Base-by-base conservation (phyloP, 2,797 vertebrate species). In the Eleutherodactylus coqui region DNA sequence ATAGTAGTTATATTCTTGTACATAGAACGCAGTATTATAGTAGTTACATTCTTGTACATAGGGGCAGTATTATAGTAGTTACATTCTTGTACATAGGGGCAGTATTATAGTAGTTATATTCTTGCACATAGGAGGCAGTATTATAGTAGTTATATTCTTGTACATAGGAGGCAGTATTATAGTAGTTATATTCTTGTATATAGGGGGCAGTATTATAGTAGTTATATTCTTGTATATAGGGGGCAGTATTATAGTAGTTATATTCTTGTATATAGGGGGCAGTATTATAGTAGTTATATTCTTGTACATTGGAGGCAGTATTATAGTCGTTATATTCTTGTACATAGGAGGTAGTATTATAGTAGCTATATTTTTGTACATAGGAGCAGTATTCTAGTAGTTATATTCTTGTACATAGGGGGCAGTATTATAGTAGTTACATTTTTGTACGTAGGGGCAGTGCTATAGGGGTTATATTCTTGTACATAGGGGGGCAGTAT, bases 81-180 rank as follows among this genome's bases (percentile, higher is more conserved):
- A 67, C 36, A 67, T 67, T 67, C 62, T 67, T 67, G 62, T 67
- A 67, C 5, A 67, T 67, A 67, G 62, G 32, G 4, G 62, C 32
- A 67, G 62, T 67, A 34, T 67, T 67, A 36, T 67, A 67, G 32
- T 67, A 67, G 62, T 67, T 36, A 36, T 67, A 67, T 67, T 67
- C 32, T 67, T 67, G 62, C 36, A 67, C 16, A 67, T 67, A 67
- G 16, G 14, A 8, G n/a, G 13, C 32, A 67, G 62, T 67, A 67
- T 67, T 67, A 67, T 67, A 34, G 62, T 34, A 67, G 32, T 67
- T 67, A 67, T 67, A 67, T 67, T 36, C 64, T 24, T 36, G 64
- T 69, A 69, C 8, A 69, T 69, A 69, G 34, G 34, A 9, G 34
- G 29, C 34, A 69, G 64, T 69, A 69, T 69, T 69, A 36, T 69